Evolutionary conservation across 2,113 vertebrate species (phyloP).

Genomic region (Xenus cinereus): DNA sequence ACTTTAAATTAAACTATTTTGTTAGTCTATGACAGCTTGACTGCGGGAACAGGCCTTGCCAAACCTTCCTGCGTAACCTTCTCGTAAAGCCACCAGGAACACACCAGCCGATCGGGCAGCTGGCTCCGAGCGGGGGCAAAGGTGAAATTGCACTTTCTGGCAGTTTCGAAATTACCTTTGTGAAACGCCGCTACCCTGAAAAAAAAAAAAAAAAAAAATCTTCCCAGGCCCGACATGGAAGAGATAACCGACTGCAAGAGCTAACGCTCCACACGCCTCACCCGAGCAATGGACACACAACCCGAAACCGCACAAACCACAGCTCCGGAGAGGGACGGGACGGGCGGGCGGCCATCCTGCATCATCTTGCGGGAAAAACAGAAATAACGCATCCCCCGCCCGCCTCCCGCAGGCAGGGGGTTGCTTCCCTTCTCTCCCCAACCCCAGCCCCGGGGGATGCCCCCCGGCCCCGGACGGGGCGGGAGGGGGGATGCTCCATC

Average conservation of each 20-base stretch:
- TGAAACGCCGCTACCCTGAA: neutral
- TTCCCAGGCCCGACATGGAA: neutral
- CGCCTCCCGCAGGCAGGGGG: no score
- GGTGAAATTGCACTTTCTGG: neutral
- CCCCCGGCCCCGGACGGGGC: no score
- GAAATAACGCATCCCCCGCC: neutral
- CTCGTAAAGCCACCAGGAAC: fast-evolving
- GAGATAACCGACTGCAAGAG: neutral
- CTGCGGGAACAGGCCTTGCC: neutral
- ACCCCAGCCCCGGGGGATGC: no score
- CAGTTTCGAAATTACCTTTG: neutral
- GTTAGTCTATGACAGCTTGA: neutral
- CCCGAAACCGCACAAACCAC: fast-evolving
- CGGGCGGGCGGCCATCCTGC: neutral
- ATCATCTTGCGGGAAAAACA: no score
- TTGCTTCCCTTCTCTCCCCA: no score
- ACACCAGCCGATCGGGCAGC: neutral
- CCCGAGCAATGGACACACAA: fast-evolving
- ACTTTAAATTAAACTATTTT: neutral
- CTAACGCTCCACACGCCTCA: neutral
- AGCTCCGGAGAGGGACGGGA: neutral
- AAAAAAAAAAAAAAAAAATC: neutral
- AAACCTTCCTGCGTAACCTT: neutral
- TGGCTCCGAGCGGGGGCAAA: neutral
- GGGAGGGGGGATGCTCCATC: neutral